Evolutionary conservation across 2,888 invertebrate species (phyloP).

Genomic region (Proisotoma minuta): DNA sequence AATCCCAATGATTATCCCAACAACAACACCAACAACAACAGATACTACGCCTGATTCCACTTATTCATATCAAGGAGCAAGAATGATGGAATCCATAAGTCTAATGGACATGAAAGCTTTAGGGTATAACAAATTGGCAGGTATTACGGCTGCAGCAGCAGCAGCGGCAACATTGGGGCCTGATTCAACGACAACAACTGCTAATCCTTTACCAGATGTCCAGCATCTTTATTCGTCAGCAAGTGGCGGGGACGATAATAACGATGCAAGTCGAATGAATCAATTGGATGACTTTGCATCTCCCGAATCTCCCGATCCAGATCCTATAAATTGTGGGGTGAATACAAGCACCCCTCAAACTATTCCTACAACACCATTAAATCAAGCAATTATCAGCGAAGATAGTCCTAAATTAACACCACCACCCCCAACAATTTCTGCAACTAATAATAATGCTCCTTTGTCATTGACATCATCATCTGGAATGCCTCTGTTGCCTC

Average conservation of each 20-base stretch:
- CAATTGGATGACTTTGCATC: conserved; percentile 26
- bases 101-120: too few relatives aligned
- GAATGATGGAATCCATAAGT: too few relatives aligned
- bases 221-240: too few relatives aligned
- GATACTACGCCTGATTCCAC: conserved; percentile 14
- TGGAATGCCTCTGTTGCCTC: neutral
- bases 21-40: conserved; percentile 12
- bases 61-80: too few relatives aligned
- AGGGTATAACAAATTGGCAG: neutral
- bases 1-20: conserved; percentile 10
- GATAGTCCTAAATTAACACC: conserved; percentile 21
- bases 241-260: too few relatives aligned
- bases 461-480: neutral
- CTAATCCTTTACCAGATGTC: too few relatives aligned
- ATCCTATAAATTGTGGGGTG: conserved; percentile 22
- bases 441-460: neutral
- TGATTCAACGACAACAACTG: neutral
- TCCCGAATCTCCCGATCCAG: conserved; percentile 46
- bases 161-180: neutral
- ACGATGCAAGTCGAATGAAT: too few relatives aligned
- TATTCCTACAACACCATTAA: conserved; percentile 35
- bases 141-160: neutral
- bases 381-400: conserved; percentile 15
- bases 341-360: conserved; percentile 30
- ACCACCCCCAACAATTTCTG: conserved; percentile 18